Percentiles rank a stretch among this genome's conserved stretches.
phyloP scores from a whole-genome alignment of 2,113 vertebrate species.

The Callaeas wilsoni region DNA sequence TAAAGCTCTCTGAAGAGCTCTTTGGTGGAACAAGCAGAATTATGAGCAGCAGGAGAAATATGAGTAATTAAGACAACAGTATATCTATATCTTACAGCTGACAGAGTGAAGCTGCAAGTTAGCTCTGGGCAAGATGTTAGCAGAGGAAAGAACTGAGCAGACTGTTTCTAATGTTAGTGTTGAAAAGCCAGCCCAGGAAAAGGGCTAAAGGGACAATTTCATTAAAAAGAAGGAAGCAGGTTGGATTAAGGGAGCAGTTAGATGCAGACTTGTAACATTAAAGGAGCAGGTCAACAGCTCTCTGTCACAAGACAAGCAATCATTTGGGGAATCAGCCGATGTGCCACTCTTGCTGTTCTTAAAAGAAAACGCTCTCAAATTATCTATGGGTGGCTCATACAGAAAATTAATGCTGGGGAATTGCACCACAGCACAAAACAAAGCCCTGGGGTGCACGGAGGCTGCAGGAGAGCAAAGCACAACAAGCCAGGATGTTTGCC shows the following conservation, averaged over 20 bases:
- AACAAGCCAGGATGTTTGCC: neutral
- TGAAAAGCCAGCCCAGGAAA: slow-evolving; percentile 48
- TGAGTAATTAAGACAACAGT: slow-evolving; percentile 69
- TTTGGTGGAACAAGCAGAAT: slow-evolving; percentile 54
- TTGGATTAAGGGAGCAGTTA: slow-evolving; percentile 30
- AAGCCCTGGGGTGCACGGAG: neutral
- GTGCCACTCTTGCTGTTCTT: neutral
- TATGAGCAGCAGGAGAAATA: slow-evolving; percentile 63
- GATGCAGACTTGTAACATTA: slow-evolving; percentile 34
- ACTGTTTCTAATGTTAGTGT: slow-evolving; percentile 20
- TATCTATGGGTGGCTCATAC: neutral
- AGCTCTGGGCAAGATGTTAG: slow-evolving; percentile 55
- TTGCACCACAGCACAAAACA: neutral
- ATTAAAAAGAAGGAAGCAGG: slow-evolving; percentile 42
- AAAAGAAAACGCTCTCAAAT: slow-evolving; percentile 11
- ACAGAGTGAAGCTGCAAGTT: slow-evolving; percentile 48
- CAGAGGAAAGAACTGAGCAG: slow-evolving; percentile 38
- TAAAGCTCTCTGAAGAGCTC: slow-evolving; percentile 57
- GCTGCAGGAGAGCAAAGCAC: neutral
- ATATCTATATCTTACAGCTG: slow-evolving; percentile 58
- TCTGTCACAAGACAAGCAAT: slow-evolving; percentile 43
- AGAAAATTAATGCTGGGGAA: neutral
- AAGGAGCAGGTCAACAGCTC: slow-evolving; percentile 52
- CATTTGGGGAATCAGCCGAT: neutral
- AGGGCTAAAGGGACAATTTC: slow-evolving; percentile 40